A percentile compares a stretch with the other conserved stretches of the same genome.
phyloP scores from a whole-genome alignment of 1,140 invertebrate species.

The Helicoverpa zea region DNA sequence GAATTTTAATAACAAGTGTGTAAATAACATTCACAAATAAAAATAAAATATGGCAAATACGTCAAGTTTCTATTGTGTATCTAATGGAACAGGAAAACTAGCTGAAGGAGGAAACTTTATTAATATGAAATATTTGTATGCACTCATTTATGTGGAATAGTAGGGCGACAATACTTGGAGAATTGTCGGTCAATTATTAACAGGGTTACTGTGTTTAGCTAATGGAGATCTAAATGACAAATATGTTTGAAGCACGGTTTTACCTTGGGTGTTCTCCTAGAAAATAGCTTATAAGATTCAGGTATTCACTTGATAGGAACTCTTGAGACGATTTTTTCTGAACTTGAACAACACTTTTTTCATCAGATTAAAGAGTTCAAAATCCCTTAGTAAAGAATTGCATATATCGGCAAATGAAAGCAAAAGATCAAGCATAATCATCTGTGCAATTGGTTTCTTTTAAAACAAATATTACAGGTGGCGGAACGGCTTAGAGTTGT shows the following conservation, averaged over 20 bases:
- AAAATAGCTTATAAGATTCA: too few relatives aligned
- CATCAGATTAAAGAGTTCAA: too few relatives aligned
- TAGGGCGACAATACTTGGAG: conserved; percentile 19
- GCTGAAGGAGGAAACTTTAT: conserved; percentile 2
- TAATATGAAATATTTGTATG: conserved; percentile 26
- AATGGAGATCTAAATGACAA: conserved; percentile 8
- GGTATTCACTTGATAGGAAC: not conserved
- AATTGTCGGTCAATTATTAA: conserved; percentile 5
- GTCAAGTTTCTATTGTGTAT: conserved; percentile 7
- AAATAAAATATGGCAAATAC: not conserved
- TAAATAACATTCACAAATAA: not conserved
- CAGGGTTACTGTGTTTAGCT: conserved; percentile 31
- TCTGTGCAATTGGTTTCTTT: too few relatives aligned
- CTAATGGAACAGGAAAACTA: conserved; percentile 40
- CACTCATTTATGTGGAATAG: conserved; percentile 31
- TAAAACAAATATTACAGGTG: not conserved
- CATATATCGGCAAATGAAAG: too few relatives aligned
- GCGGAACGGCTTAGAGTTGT: not conserved
- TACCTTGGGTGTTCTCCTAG: not conserved
- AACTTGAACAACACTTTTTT: not conserved
- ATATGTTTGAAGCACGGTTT: not conserved
- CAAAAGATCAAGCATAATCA: too few relatives aligned
- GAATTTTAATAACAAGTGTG: too few relatives aligned
- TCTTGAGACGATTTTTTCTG: not conserved
- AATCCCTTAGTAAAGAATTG: too few relatives aligned